phyloP scores from a whole-genome alignment of 1,140 invertebrate species.

The Andrena cerasifolii region DNA sequence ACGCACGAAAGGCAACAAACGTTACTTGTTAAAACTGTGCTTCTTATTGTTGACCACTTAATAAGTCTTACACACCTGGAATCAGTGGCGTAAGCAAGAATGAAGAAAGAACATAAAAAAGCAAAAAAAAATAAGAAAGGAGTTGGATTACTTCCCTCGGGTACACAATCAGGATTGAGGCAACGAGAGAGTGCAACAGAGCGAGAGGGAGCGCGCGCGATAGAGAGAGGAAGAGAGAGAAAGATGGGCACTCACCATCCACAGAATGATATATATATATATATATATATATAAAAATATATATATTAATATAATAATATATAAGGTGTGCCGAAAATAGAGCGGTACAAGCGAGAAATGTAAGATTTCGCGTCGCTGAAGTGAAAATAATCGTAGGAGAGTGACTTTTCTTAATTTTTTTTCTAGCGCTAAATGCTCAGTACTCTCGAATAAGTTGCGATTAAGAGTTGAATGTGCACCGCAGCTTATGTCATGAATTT shows the following conservation, averaged over 20 bases:
- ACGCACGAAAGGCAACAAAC: constrained; percentile 33
- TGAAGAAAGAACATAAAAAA: constrained; percentile 1
- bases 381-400: neutral
- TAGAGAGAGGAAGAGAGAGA: constrained; percentile 39
- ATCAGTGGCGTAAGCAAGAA: constrained; percentile 20
- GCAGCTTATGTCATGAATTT: too few relatives aligned
- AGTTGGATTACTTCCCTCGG: constrained; percentile 16
- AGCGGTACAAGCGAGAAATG: constrained; percentile 31
- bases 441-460: constrained; percentile 43
- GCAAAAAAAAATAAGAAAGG: neutral
- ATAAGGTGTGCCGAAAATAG: constrained; percentile 31
- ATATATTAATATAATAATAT: neutral
- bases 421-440: neutral
- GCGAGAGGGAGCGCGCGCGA: too few relatives aligned
- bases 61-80: constrained; percentile 60
- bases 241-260: constrained; percentile 66
- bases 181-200: neutral
- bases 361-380: constrained; percentile 25
- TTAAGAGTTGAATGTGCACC: neutral
- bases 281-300: constrained; percentile 13
- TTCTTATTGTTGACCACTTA: constrained; percentile 74
- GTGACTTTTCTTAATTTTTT: constrained; percentile 23
- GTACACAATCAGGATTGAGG: constrained; percentile 17
- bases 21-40: constrained; percentile 78
- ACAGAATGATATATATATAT: constrained; percentile 50